A percentile compares a stretch with the other conserved stretches of the same genome.
phyloP scores from a whole-genome alignment of 2,113 vertebrate genomes.

The Mesembrinibis cayennensis region DNA sequence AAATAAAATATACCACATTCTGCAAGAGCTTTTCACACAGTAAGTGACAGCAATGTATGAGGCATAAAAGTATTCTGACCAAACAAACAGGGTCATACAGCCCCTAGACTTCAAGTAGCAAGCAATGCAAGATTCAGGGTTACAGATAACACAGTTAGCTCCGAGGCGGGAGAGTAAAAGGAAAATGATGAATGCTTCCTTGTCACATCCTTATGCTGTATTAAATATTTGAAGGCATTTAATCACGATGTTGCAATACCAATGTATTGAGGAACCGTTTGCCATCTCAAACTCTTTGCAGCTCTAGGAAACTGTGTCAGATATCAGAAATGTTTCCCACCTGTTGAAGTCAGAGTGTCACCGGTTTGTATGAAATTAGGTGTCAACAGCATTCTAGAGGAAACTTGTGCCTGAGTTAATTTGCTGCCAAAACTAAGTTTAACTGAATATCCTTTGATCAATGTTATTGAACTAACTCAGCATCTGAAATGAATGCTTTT shows the following conservation, averaged over 20 bases:
- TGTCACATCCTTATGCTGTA: neutral
- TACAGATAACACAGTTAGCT: neutral
- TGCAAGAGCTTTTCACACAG: neutral
- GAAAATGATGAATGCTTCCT: neutral
- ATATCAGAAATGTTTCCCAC: neutral
- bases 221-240: neutral
- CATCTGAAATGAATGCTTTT: neutral
- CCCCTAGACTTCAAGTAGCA: neutral
- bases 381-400: neutral
- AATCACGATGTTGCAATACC: neutral
- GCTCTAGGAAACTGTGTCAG: neutral
- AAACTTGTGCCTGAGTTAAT: neutral
- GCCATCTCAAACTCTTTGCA: neutral
- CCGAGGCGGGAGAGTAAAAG: neutral
- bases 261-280: neutral
- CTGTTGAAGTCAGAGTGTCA: neutral
- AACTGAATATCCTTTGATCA: neutral
- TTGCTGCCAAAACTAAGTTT: neutral
- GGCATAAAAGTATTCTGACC: neutral
- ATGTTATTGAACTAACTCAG: neutral
- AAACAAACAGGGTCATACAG: neutral
- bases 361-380: neutral
- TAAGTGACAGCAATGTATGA: neutral
- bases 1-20: neutral
- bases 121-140: neutral